Evolutionary conservation across 2,797 vertebrate species (phyloP).

Genomic region (Melanotaenia parkinsoni): DNA sequence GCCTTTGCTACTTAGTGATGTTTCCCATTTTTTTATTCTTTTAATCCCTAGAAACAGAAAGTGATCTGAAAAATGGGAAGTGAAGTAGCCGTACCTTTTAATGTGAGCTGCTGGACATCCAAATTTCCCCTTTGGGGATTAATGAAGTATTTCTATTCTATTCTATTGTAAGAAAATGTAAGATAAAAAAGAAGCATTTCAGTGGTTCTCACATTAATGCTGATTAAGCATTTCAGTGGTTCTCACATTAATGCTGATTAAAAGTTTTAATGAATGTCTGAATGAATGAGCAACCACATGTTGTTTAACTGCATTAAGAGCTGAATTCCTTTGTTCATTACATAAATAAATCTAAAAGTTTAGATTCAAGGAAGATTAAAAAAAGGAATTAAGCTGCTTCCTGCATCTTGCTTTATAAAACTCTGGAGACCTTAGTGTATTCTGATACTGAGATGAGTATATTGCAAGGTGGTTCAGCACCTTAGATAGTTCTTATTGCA

Average conservation of each 20-base stretch:
- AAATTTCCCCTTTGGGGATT: no score
- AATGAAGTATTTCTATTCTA: no score
- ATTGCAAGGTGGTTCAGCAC: slow-evolving; percentile 61
- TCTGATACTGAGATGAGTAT: background rate
- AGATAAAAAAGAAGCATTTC: background rate
- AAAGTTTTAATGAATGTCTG: slow-evolving; percentile 34
- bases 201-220: slow-evolving; percentile 5
- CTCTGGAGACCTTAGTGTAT: background rate
- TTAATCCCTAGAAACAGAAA: background rate
- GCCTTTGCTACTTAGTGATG: background rate
- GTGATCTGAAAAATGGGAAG: background rate
- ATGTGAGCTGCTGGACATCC: no score
- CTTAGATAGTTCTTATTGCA: slow-evolving; percentile 61
- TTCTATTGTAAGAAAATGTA: no score
- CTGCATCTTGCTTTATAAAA: background rate
- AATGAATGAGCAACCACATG: slow-evolving; percentile 36
- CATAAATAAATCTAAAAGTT: slow-evolving; percentile 24
- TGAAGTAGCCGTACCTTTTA: background rate
- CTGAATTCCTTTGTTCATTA: slow-evolving; percentile 15
- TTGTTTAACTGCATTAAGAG: slow-evolving; percentile 17
- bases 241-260: slow-evolving; percentile 8
- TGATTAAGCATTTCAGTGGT: background rate
- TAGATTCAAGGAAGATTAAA: slow-evolving; percentile 8
- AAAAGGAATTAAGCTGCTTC: background rate
- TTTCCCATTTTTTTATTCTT: background rate